Conservation (phyloP, 2,113 vertebrate genomes). For the Daubentonia madagascariensis region DNA sequence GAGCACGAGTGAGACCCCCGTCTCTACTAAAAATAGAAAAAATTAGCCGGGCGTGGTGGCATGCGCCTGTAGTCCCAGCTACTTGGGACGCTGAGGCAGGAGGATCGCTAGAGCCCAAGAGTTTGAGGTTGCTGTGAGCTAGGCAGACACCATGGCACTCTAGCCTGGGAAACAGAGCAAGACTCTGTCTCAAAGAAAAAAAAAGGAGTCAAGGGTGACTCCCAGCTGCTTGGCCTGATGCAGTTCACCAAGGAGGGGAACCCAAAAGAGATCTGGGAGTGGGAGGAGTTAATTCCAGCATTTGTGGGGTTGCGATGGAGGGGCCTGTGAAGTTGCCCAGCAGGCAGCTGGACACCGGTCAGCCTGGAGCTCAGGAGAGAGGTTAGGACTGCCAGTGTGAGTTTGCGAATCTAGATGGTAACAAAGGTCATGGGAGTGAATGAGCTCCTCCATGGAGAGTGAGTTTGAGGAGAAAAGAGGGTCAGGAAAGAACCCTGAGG, state of each 20-base stretch:
- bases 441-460: background rate
- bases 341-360: background rate
- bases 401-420: background rate
- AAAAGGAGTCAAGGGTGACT: background rate
- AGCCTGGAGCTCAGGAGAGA: background rate
- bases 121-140: no score
- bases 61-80: no score
- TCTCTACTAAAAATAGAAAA: no score
- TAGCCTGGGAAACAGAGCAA: no score
- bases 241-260: background rate
- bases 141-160: no score
- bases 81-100: no score
- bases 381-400: background rate
- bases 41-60: no score
- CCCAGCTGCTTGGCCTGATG: background rate
- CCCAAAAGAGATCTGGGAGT: background rate
- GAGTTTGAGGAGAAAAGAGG: background rate
- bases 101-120: no score
- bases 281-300: background rate
- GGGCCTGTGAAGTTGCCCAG: background rate
- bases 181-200: no score
- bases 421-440: background rate
- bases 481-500: background rate
- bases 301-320: background rate
- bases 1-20: no score